phyloP scores from a whole-genome alignment of 64 coral and sea anemone genomes.

The Exaiptasia diaphana region DNA sequence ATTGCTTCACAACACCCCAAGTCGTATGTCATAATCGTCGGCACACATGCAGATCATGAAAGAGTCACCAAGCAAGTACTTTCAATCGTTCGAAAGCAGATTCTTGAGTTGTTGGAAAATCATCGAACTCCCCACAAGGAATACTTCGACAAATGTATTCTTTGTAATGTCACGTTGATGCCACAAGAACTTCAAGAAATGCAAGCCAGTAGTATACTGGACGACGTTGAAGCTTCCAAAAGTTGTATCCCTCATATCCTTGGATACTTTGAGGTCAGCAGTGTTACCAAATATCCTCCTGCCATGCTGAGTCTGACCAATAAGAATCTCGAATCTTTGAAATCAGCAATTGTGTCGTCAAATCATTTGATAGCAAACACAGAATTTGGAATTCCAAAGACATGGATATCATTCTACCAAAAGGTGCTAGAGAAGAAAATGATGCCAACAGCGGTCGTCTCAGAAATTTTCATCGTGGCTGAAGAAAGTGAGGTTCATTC shows the following conservation, averaged over 20 bases:
- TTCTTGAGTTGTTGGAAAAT: neutral
- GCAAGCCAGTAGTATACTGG: neutral
- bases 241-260: slow-evolving; percentile 79
- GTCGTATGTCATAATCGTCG: slow-evolving; percentile 61
- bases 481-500: too few relatives aligned
- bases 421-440: too few relatives aligned
- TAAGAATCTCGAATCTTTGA: neutral
- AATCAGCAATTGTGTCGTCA: neutral
- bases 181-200: too few relatives aligned
- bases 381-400: neutral
- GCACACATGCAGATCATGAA: slow-evolving; percentile 71
- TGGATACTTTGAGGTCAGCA: slow-evolving; percentile 75
- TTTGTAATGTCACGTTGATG: too few relatives aligned
- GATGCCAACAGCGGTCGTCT: too few relatives aligned
- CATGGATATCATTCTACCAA: slow-evolving; percentile 16
- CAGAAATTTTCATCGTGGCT: too few relatives aligned
- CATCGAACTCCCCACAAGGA: neutral
- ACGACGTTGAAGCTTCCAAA: too few relatives aligned
- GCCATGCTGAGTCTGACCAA: neutral
- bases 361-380: neutral
- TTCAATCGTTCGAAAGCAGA: slow-evolving; percentile 33
- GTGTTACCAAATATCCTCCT: slow-evolving; percentile 17
- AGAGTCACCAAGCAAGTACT: slow-evolving; percentile 46
- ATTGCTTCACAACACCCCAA: slow-evolving; percentile 67
- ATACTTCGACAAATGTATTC: too few relatives aligned